Evolutionary conservation across 2,888 invertebrate species (phyloP), one percentile per base, ranked within the genome.

Genomic region (Brenthis ino): DNA sequence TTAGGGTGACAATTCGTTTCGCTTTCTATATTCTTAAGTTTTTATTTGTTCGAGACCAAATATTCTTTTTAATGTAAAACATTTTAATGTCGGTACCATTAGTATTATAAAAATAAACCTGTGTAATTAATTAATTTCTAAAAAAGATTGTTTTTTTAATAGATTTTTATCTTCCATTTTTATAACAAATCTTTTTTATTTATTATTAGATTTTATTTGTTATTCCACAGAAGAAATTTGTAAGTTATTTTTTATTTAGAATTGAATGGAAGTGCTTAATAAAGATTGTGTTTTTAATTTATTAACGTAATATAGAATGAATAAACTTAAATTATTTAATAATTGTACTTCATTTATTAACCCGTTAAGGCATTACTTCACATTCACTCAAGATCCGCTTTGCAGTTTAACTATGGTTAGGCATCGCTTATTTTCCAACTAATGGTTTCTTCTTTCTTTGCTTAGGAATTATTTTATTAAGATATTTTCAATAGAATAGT

Each of bases 371-470:
- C 16, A 28, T 33, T 8, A 51, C 33, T 54, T 14, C 14, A 60
- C 53, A 55, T 67, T 16, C 43, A 28, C 51, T 65, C 53, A 64
- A 67, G 64, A 68, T 64, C 61, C 70, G 72, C n/a, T 68, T 66
- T 70, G 70, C 20, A 66, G 68, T 67, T 56, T 51, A 64, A 13
- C 51, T 2, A 14, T 24, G 37, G 37, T 12, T 43, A 63, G 37
- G 53, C 53, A 24, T 61, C 33, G 6, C 28, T 51, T 53, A 37
- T 37, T 61, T 51, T 61, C 33, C 16, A 6, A n/a, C 6, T 61
- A 51, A 4, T 16, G 6, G n/a, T n/a, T 13, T 53, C 0, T 13
- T 16, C n/a, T 33, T 6, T 16, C 33, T 50, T 37, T 51, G 33
- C 13, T 12, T n/a, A 6, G n/a, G 11, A 0, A n/a, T 13, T 33